Conservation (phyloP, 2,888 invertebrate genomes). For the Papilio elwesi region DNA sequence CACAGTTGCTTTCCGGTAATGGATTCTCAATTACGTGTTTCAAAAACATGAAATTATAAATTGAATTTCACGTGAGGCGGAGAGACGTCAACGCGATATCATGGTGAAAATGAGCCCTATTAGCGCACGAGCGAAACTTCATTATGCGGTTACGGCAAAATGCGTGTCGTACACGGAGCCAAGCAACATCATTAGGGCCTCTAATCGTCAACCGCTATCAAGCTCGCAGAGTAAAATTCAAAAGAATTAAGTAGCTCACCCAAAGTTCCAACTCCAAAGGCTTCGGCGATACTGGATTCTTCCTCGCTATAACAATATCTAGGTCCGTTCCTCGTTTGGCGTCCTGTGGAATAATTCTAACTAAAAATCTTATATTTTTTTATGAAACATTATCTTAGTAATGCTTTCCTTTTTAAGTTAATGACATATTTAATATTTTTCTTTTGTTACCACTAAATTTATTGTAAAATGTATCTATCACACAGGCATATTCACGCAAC, state of each 20-base stretch:
- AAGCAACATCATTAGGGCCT: slow-evolving; percentile 64
- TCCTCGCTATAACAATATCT: slow-evolving; percentile 91
- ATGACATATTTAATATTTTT: background rate
- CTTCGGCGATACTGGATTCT: slow-evolving; percentile 90
- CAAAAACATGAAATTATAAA: slow-evolving; percentile 59
- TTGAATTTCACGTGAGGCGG: slow-evolving; percentile 63
- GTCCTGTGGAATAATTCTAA: slow-evolving; percentile 77
- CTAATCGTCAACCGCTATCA: slow-evolving; percentile 43
- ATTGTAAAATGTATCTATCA: too few relatives aligned
- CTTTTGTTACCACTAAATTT: too few relatives aligned
- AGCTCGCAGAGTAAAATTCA: slow-evolving; percentile 50
- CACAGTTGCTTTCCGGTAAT: slow-evolving; percentile 20
- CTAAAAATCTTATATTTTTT: background rate
- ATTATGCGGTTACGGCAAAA: slow-evolving; percentile 74
- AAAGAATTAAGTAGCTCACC: slow-evolving; percentile 81
- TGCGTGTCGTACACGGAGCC: slow-evolving; percentile 65
- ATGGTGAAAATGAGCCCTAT: slow-evolving; percentile 73
- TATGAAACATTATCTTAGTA: background rate
- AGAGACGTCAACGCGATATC: slow-evolving; percentile 59
- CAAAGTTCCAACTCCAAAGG: slow-evolving; percentile 93
- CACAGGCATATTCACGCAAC: too few relatives aligned
- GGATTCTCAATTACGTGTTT: slow-evolving; percentile 34
- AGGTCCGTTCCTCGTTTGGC: slow-evolving; percentile 91
- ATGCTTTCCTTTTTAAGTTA: background rate
- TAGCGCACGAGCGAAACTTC: slow-evolving; percentile 68